Percentiles rank a stretch among this genome's conserved stretches.
These are phyloP conservation scores for Caerostris extrusa DNA, from an alignment of 1,140 invertebrate genomes.

Conservation along the genomic window DNA sequence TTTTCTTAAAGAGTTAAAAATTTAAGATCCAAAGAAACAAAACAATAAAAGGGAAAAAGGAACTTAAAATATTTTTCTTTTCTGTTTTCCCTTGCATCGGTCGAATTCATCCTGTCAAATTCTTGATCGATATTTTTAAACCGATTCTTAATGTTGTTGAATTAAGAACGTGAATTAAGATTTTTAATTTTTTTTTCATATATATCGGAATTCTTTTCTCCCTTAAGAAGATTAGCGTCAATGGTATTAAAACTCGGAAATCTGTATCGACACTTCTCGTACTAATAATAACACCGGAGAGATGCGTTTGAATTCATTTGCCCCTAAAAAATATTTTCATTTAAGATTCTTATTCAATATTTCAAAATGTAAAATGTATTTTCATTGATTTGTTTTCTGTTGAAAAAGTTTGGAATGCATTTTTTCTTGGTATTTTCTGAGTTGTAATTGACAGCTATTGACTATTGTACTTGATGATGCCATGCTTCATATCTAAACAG, in stretches of 20 bases:
- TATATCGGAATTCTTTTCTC: slow-evolving; percentile 1
- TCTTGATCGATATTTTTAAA: slow-evolving; percentile 53
- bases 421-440: too few relatives aligned
- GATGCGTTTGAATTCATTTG: too few relatives aligned
- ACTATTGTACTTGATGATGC: too few relatives aligned
- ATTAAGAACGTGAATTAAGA: not conserved
- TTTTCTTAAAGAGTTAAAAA: slow-evolving; percentile 42
- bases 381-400: too few relatives aligned
- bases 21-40: slow-evolving; percentile 49
- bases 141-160: slow-evolving; percentile 34
- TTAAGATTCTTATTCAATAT: too few relatives aligned
- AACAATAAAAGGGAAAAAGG: not conserved
- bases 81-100: not conserved
- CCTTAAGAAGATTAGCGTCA: not conserved
- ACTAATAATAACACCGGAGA: too few relatives aligned
- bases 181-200: slow-evolving; percentile 20
- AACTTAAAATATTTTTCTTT: not conserved
- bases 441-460: too few relatives aligned
- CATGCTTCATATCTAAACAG: too few relatives aligned
- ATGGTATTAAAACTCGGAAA: not conserved
- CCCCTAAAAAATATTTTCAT: too few relatives aligned
- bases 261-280: too few relatives aligned
- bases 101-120: not conserved
- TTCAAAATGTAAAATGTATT: too few relatives aligned
- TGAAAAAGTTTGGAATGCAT: too few relatives aligned